phyloP scores from a whole-genome alignment of 2,888 invertebrate genomes.

The Alcis repandata region DNA sequence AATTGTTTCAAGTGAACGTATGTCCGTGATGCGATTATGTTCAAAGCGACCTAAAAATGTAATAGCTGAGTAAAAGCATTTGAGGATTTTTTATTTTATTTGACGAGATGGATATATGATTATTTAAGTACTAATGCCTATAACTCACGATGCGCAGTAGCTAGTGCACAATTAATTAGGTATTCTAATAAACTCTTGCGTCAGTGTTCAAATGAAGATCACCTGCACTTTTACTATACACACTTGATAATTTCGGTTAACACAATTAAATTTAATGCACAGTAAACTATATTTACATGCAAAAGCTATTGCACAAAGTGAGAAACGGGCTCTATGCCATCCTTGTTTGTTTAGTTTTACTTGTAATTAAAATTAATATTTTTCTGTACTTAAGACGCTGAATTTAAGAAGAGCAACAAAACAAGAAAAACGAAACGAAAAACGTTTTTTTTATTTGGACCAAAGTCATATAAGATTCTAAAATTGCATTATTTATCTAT shows the following conservation, averaged over 20 bases:
- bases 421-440: neutral
- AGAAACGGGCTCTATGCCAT: neutral
- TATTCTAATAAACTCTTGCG: neutral
- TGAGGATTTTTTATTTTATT: neutral
- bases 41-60: neutral
- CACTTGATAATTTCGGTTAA: neutral
- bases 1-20: no score
- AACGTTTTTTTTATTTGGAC: conserved; percentile 6
- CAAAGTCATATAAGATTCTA: conserved; percentile 20
- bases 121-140: neutral
- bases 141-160: neutral
- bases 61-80: neutral
- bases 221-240: neutral
- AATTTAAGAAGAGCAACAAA: neutral
- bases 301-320: neutral
- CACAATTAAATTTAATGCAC: neutral
- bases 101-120: neutral
- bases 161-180: neutral
- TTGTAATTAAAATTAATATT: neutral
- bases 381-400: conserved; percentile 1
- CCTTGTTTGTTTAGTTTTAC: neutral
- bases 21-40: neutral
- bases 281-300: neutral
- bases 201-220: neutral
- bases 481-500: conserved; percentile 1